Percentiles rank a stretch among this genome's conserved stretches.
Conservation (phyloP, 2,888 invertebrate genomes). For the Abrostola tripartita region DNA sequence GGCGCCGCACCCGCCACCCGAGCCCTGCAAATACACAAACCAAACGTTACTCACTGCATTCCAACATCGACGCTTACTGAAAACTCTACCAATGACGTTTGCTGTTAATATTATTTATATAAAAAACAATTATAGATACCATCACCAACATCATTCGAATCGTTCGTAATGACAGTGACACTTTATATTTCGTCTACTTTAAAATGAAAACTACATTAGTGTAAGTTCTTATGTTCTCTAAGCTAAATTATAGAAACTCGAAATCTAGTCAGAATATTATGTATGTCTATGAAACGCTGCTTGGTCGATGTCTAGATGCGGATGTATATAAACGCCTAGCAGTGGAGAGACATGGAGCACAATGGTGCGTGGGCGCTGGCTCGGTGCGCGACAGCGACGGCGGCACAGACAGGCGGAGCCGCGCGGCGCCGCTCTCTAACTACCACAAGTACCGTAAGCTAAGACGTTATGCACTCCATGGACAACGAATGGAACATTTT, state of each 20-base stretch:
- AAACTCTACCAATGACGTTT: constrained; percentile 7
- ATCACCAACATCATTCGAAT: constrained; percentile 46
- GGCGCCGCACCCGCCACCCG: constrained; percentile 87
- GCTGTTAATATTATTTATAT: constrained; percentile 5
- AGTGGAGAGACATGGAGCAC: constrained; percentile 42
- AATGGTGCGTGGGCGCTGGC: constrained; percentile 56
- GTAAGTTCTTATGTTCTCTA: constrained; percentile 36
- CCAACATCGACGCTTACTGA: constrained; percentile 8
- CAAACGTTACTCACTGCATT: constrained; percentile 36
- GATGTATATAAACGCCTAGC: constrained; percentile 42
- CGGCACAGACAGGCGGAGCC: constrained; percentile 38
- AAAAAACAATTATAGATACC: constrained; percentile 32
- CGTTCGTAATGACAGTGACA: constrained; percentile 54
- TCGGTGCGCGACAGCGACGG: background rate
- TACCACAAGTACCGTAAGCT: constrained; percentile 80
- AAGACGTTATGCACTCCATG: constrained; percentile 49
- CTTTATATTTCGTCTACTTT: constrained; percentile 43
- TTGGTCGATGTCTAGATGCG: constrained; percentile 43
- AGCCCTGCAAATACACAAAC: constrained; percentile 79
- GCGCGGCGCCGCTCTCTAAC: constrained; percentile 59
- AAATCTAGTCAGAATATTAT: constrained; percentile 32
- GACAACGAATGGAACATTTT: constrained; percentile 42
- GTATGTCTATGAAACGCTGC: constrained; percentile 19
- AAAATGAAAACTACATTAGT: constrained; percentile 23
- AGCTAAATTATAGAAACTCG: constrained; percentile 23